A percentile compares a stretch with the other conserved stretches of the same genome.
These are phyloP conservation scores for Enteromius paludinosus DNA, from an alignment of 2,797 vertebrate species.

Conservation along the genomic window DNA sequence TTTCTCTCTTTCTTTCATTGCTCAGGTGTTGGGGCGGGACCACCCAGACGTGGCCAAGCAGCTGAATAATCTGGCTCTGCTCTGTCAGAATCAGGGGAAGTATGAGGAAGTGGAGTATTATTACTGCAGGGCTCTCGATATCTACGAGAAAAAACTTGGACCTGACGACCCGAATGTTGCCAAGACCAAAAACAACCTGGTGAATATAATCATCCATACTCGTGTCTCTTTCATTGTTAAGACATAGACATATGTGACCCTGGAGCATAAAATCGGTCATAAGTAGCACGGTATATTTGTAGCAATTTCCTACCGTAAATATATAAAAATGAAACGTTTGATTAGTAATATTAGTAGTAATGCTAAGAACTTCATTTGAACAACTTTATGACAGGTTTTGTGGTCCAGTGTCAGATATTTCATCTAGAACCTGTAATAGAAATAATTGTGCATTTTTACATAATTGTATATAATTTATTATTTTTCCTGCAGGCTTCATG, in stretches of 20 bases:
- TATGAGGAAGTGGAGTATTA: slow-evolving; percentile 88
- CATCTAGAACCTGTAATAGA: not conserved
- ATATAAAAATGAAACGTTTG: no score
- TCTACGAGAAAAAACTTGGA: slow-evolving; percentile 81
- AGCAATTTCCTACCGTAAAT: no score
- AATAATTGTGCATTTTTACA: not conserved
- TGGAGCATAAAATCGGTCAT: not conserved
- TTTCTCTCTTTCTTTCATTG: not conserved
- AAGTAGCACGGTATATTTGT: no score
- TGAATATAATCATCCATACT: slow-evolving; percentile 25
- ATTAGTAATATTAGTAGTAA: no score
- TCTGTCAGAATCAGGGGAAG: slow-evolving; percentile 89
- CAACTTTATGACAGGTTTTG: not conserved
- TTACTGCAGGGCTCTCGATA: slow-evolving; percentile 84
- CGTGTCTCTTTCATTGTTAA: not conserved
- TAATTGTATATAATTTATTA: no score
- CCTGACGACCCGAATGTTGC: slow-evolving; percentile 85
- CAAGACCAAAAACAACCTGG: slow-evolving; percentile 82
- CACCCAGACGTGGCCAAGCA: slow-evolving; percentile 90
- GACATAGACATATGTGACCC: not conserved
- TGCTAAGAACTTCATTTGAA: no score
- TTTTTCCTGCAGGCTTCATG: slow-evolving; percentile 80
- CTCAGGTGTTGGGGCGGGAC: slow-evolving; percentile 83
- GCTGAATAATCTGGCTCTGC: slow-evolving; percentile 86
- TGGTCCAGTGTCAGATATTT: not conserved